Evolutionary conservation across 2,888 invertebrate genomes (phyloP).

Genomic region (Epinotia demarniana): DNA sequence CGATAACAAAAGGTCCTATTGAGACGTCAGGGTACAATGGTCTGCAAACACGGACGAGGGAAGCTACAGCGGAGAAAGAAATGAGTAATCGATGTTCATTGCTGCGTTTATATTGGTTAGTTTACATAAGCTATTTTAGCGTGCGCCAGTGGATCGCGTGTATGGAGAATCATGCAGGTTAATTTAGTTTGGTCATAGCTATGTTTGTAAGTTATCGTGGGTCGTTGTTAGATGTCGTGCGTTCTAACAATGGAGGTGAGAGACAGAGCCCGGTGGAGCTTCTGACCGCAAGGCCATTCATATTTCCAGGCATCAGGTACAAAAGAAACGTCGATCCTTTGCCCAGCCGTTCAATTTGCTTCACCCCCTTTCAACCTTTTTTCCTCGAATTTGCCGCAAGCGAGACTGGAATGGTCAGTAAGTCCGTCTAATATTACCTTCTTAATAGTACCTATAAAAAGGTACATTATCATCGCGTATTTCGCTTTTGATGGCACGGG

Average conservation of each 20-base stretch:
- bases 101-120: constrained; percentile 25
- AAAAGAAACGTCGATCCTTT: constrained; percentile 52
- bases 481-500: too few relatives aligned
- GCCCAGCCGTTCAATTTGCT: constrained; percentile 52
- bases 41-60: constrained; percentile 36
- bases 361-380: constrained; percentile 49
- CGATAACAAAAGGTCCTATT: constrained; percentile 57
- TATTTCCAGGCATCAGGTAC: constrained; percentile 43
- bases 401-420: constrained; percentile 38
- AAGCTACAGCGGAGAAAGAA: constrained; percentile 17
- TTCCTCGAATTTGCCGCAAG: constrained; percentile 49
- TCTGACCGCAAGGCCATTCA: constrained; percentile 26
- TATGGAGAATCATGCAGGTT: background rate
- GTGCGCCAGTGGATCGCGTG: constrained; percentile 11
- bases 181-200: background rate
- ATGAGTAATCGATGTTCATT: constrained; percentile 41
- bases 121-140: background rate
- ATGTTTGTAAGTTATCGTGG: constrained; percentile 13
- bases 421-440: too few relatives aligned
- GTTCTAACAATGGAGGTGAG: constrained; percentile 7
- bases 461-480: background rate
- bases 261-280: background rate
- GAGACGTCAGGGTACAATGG: constrained; percentile 51
- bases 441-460: too few relatives aligned
- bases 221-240: constrained; percentile 1